Evolutionary conservation across 2,113 vertebrate species (phyloP), one percentile per base, ranked within the genome.

Genomic region (Dicentrarchus labrax): DNA sequence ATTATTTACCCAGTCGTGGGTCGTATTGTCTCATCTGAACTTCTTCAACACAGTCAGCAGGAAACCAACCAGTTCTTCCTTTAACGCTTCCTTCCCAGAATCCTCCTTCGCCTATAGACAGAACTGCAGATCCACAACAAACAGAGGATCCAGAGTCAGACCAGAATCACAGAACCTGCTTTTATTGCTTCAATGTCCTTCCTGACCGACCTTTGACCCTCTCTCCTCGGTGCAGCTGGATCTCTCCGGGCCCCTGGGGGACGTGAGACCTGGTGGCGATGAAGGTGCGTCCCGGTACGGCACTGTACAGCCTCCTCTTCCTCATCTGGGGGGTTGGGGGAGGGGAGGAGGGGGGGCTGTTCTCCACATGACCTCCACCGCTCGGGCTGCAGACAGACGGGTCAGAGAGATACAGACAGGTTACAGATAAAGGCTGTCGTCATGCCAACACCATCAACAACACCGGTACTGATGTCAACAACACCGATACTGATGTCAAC

Each of bases 11-110:
- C 60, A 97, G 96, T 83, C 98, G 90, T 0, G 97, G 83, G 78
- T 99, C 98, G 15, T 97, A 98, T 79, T 99, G 98, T 68, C 98
- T 96, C 97, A 99, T 98, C 96, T 99, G 98, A 76, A 99, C 98
- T 88, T 99, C 98, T 78, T 99, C 97, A 0, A 99, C 97, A 53
- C 98, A 99, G 92, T 99, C 98, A 0, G 98, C 98, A 5, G 98
- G 98, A 96, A 99, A 99, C 98, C 98, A 99, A 62, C 98, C 98
- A 0, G 97, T 98, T 61, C 98, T 92, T 76, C 98, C 98, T 83
- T 99, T 99, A 78, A 99, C 98, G 0, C 93, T 96, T 8, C 98
- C 98, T 92, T 99, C 98, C 98, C 98, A 99, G 87, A 97, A 99
- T 41, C 98, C 98, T 21, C 97, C 98, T 92, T 99, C 98, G 1